These are phyloP conservation scores for Platichthys stellatus DNA, from an alignment of 2,113 vertebrate species.

Conservation along the genomic window DNA sequence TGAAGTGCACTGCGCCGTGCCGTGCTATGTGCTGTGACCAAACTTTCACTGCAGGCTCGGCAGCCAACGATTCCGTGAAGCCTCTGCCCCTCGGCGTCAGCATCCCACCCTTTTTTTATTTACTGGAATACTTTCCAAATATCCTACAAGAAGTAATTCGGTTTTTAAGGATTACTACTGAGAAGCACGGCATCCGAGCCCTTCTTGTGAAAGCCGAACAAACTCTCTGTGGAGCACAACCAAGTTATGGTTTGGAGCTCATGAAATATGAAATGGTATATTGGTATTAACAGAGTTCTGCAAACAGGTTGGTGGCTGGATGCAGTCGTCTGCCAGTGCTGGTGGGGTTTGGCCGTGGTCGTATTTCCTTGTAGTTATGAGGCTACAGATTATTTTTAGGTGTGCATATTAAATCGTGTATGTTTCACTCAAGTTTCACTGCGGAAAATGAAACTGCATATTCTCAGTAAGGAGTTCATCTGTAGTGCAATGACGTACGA, in stretches of 20 bases:
- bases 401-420: constrained; percentile 57
- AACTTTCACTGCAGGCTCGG: constrained; percentile 61
- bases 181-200: constrained; percentile 55
- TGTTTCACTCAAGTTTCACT: constrained; percentile 60
- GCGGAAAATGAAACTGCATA: constrained; percentile 42
- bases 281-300: constrained; percentile 44
- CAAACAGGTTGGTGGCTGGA: constrained; percentile 19
- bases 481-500: constrained; percentile 41
- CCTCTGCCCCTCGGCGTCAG: constrained; percentile 47
- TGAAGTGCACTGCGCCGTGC: constrained; percentile 56
- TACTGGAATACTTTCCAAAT: constrained; percentile 63
- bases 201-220: constrained; percentile 53
- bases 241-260: constrained; percentile 47
- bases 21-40: constrained; percentile 44
- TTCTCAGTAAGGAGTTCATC: constrained; percentile 20
- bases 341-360: constrained; percentile 25
- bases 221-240: constrained; percentile 51
- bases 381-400: constrained; percentile 69
- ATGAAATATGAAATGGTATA: constrained; percentile 36
- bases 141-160: constrained; percentile 68
- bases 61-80: constrained; percentile 50
- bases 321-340: constrained; percentile 25
- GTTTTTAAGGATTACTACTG: constrained; percentile 71
- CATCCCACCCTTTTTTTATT: constrained; percentile 34
- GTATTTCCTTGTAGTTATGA: constrained; percentile 64